Evolutionary conservation across 2,888 invertebrate species (phyloP).

Genomic region (Epirrita christyi): DNA sequence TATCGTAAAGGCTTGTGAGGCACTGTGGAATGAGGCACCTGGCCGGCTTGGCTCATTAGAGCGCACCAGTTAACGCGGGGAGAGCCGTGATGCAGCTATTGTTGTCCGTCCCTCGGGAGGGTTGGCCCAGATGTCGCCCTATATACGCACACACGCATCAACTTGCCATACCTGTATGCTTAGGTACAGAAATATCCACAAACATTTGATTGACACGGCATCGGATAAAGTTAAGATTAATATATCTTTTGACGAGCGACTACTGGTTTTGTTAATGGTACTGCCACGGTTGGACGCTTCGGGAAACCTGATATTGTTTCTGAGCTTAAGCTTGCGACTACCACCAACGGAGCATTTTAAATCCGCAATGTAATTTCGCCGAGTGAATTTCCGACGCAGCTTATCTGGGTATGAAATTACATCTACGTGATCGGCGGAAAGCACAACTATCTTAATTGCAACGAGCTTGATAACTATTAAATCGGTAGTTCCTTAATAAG

Average conservation of each 20-base stretch:
- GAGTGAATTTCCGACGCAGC: constrained; percentile 15
- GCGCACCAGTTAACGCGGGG: constrained; percentile 78
- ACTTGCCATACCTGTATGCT: constrained; percentile 26
- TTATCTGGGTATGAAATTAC: constrained; percentile 15
- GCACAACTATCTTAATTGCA: constrained; percentile 18
- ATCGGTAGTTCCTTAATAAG: constrained; percentile 24
- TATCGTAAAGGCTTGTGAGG: constrained; percentile 59
- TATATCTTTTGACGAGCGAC: constrained; percentile 30
- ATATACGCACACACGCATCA: constrained; percentile 69
- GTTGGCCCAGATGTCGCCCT: constrained; percentile 68
- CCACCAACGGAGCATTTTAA: constrained; percentile 16
- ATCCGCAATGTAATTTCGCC: constrained; percentile 14
- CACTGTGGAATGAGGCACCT: constrained; percentile 64
- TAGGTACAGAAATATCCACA: constrained; percentile 35
- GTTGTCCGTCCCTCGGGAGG: constrained; percentile 77
- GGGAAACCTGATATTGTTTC: constrained; percentile 34
- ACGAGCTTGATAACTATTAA: constrained; percentile 20
- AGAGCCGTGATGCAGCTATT: constrained; percentile 74
- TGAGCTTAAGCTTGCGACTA: constrained; percentile 9
- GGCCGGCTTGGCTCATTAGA: constrained; percentile 73
- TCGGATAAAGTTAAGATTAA: constrained; percentile 35
- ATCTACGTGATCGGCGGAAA: constrained; percentile 16
- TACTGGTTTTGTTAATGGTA: constrained; percentile 38
- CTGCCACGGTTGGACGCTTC: constrained; percentile 33
- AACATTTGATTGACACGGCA: constrained; percentile 37